These are phyloP conservation scores for Phthorimaea operculella DNA, from an alignment of 1,140 invertebrate genomes.

Conservation along the genomic window DNA sequence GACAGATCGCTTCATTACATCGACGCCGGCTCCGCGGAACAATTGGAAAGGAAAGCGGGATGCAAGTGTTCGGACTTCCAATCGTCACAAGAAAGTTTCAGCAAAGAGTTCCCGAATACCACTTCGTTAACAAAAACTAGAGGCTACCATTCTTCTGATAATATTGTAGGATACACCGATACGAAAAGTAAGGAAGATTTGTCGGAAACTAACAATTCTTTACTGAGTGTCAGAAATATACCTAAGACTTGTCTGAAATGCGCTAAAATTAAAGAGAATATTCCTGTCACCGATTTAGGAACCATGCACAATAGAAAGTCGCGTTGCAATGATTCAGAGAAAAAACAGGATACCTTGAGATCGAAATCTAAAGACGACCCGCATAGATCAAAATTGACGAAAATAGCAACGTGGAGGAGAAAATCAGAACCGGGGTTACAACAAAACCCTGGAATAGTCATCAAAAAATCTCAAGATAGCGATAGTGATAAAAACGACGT, in stretches of 20 bases:
- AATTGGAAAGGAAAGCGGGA: constrained; percentile 43
- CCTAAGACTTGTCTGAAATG: constrained; percentile 65
- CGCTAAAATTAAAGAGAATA: constrained; percentile 65
- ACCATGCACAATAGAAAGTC: constrained; percentile 45
- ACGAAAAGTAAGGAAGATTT: constrained; percentile 50
- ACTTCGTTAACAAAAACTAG: constrained; percentile 48
- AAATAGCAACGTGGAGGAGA: constrained; percentile 73
- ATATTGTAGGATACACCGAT: constrained; percentile 52
- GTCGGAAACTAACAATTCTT: constrained; percentile 41
- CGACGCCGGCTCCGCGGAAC: constrained; percentile 48
- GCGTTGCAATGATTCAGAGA: constrained; percentile 48
- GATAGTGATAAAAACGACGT: constrained; percentile 41
- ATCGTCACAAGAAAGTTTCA: constrained; percentile 58
- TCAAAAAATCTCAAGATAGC: constrained; percentile 48
- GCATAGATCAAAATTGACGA: constrained; percentile 62
- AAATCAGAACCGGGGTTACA: constrained; percentile 78
- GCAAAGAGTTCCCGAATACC: constrained; percentile 40
- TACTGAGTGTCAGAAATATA: constrained; percentile 44
- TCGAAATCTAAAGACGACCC: constrained; percentile 65
- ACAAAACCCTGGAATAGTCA: constrained; percentile 38
- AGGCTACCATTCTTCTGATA: constrained; percentile 58
- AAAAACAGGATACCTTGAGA: constrained; percentile 41
- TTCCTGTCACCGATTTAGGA: constrained; percentile 44
- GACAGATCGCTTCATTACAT: constrained; percentile 52
- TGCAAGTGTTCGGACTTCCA: constrained; percentile 60